Percentiles rank a stretch among this genome's conserved stretches.
phyloP scores from a whole-genome alignment of 1,140 invertebrate species.

The Cotesia glomerata region DNA sequence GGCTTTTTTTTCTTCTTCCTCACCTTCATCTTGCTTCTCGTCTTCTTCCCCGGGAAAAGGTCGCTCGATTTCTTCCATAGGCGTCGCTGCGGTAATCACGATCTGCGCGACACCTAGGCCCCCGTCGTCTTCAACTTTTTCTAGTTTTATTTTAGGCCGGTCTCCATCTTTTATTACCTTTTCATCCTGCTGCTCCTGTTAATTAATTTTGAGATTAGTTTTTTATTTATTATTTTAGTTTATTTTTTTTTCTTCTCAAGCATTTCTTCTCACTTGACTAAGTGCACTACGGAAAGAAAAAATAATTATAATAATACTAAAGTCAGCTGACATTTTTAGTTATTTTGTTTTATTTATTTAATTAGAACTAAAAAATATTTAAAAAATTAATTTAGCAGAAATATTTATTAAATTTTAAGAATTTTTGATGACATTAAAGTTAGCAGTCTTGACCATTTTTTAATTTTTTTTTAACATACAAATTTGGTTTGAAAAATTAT shows the following conservation, averaged over 20 bases:
- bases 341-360: too few relatives aligned
- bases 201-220: not conserved
- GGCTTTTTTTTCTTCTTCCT: slow-evolving; percentile 12
- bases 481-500: too few relatives aligned
- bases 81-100: slow-evolving; percentile 87
- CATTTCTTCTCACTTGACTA: too few relatives aligned
- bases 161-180: slow-evolving; percentile 18
- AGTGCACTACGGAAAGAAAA: not conserved
- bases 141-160: slow-evolving; percentile 46
- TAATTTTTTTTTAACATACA: too few relatives aligned
- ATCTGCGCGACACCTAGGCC: slow-evolving; percentile 83
- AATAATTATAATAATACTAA: not conserved
- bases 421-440: too few relatives aligned
- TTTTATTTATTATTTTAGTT: not conserved
- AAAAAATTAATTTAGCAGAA: too few relatives aligned
- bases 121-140: slow-evolving; percentile 51
- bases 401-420: too few relatives aligned
- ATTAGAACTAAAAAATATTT: too few relatives aligned
- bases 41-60: slow-evolving; percentile 65
- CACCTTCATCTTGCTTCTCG: slow-evolving; percentile 32
- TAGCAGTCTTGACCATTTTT: too few relatives aligned
- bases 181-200: slow-evolving; percentile 39
- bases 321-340: too few relatives aligned
- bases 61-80: slow-evolving; percentile 81
- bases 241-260: not conserved